Conservation (phyloP, 1,140 invertebrate species). For the Antheraea mylitta region DNA sequence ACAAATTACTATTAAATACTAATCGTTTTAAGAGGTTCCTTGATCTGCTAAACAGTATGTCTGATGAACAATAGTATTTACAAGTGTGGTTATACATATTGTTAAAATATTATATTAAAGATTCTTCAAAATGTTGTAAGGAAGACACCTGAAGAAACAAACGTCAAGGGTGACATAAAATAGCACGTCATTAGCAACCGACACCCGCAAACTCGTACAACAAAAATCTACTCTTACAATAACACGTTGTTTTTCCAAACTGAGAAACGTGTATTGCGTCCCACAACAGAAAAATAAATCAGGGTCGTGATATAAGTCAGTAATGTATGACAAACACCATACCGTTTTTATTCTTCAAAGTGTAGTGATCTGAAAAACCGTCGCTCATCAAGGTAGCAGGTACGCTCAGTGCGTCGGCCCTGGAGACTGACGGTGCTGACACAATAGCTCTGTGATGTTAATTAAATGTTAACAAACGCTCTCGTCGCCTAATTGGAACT, state of each 20-base stretch:
- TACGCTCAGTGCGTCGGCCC: conserved; percentile 27
- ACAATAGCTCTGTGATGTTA: conserved; percentile 75
- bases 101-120: too few species aligned
- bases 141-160: conserved; percentile 50
- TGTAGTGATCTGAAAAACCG: conserved; percentile 16
- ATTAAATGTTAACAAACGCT: conserved; percentile 79
- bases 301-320: neutral
- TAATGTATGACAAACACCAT: conserved; percentile 6
- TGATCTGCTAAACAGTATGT: too few species aligned
- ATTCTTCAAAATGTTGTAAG: conserved; percentile 49
- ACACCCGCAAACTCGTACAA: conserved; percentile 39
- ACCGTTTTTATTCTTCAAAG: conserved; percentile 6
- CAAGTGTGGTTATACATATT: too few species aligned
- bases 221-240: neutral
- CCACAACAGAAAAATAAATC: neutral
- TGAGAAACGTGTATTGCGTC: conserved; percentile 2
- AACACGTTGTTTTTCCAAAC: neutral
- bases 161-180: conserved; percentile 46
- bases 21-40: too few species aligned
- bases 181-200: conserved; percentile 63
- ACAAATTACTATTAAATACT: neutral
- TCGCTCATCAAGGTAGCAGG: conserved; percentile 24
- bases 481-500: conserved; percentile 77
- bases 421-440: conserved; percentile 52
- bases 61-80: too few species aligned